Conservation (phyloP, 1,140 invertebrate species). For the Cylas formicarius region DNA sequence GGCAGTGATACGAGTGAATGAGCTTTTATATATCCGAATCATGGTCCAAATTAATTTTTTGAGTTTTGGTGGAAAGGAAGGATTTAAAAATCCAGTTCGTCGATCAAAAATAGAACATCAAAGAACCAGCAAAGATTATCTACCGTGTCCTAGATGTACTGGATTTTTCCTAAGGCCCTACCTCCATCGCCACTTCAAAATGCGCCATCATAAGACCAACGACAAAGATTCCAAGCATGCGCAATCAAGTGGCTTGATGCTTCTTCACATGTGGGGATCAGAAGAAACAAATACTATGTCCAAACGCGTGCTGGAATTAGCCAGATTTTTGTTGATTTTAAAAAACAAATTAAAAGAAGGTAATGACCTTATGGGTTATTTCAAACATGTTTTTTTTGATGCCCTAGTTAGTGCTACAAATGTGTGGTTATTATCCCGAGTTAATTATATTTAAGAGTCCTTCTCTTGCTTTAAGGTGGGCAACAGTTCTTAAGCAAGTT, state of each 20-base stretch:
- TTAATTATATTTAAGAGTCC: conserved; percentile 12
- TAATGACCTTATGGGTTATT: conserved; percentile 5
- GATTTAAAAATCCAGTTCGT: conserved; percentile 11
- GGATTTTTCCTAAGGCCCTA: conserved; percentile 10
- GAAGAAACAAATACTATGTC: conserved; percentile 8
- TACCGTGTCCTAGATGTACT: conserved; percentile 12
- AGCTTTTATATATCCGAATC: too few species aligned
- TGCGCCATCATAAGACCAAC: neutral
- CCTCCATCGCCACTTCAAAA: conserved; percentile 9
- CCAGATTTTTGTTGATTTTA: conserved; percentile 9
- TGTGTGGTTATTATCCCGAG: conserved; percentile 6
- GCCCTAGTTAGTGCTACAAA: conserved; percentile 9
- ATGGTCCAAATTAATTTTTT: conserved; percentile 12
- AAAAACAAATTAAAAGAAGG: conserved; percentile 2
- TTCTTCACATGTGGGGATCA: conserved; percentile 10
- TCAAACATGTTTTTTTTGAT: conserved; percentile 14
- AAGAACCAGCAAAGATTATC: conserved; percentile 10
- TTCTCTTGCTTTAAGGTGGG: conserved; percentile 14
- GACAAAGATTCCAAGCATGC: conserved; percentile 8
- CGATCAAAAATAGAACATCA: conserved; percentile 2
- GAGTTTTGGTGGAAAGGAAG: conserved; percentile 8
- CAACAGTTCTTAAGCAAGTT: conserved; percentile 14
- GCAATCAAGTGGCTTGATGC: conserved; percentile 5
- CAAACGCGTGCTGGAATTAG: conserved; percentile 10
- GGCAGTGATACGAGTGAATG: too few species aligned